Evolutionary conservation across 2,888 invertebrate species (phyloP), one percentile per base, ranked within the genome.

Genomic region (Acleris literana): DNA sequence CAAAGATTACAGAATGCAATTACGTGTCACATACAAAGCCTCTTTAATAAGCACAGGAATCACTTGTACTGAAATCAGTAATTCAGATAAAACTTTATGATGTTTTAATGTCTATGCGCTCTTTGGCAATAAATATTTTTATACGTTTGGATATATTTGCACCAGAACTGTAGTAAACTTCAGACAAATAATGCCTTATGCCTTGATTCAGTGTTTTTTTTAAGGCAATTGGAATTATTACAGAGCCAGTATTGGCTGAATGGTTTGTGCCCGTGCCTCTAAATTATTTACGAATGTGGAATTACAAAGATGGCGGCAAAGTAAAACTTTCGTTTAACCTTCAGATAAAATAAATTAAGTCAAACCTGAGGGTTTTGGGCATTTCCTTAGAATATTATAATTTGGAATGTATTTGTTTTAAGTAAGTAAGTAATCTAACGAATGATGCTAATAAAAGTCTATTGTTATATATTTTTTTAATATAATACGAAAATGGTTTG

Each of bases 281-380:
- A 11, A 53, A 53, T 33, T 11, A 33, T 33, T 33, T 9, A 18
- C 3, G 29, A 29, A 53, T 33, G 18, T 16, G 39, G 18, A 39
- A 54, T 39, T 18, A 18, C 54, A 54, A 33, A 39, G 54, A 18
- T 54, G 54, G 54, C 20, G 39, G 54, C 18, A 39, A 54, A 54
- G 33, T 39, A 0, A 46, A 17, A n/a, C n/a, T 6, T 43, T 44
- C 5, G n/a, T 11, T 39, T 11, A 39, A 39, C 11, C 39, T 39
- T 39, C 13, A 11, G 13, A 3, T 39, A 11, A 39, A 39, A 39
- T 9, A 11, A 39, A 13, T 39, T 39, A 39, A 39, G 11, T 3
- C 4, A 4, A 13, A 39, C 39, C 39, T 39, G 39, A 39, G 39
- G 39, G 13, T 39, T 13, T 13, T 4, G 1, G 39, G 39, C 1